These are phyloP conservation scores for Aplocera efformata DNA, from an alignment of 2,888 invertebrate genomes.

Conservation along the genomic window DNA sequence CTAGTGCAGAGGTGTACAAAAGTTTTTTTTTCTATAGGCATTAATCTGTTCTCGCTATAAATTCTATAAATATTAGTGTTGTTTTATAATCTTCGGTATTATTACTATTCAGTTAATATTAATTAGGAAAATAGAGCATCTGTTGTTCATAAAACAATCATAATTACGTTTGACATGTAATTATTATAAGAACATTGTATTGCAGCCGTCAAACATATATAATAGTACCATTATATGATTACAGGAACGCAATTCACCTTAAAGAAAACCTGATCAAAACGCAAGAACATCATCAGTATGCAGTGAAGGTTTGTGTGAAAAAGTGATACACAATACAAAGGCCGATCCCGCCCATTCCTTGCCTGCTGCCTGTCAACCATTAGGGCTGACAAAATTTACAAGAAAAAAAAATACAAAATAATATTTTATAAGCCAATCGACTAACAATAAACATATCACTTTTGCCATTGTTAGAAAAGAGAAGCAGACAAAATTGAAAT, in stretches of 20 bases:
- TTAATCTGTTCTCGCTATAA: too few species aligned
- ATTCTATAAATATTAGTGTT: too few species aligned
- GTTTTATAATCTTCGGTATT: too few species aligned
- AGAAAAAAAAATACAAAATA: too few species aligned
- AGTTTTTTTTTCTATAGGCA: too few species aligned
- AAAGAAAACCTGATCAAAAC: constrained; percentile 19
- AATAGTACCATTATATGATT: constrained; percentile 19
- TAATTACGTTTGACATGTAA: too few species aligned
- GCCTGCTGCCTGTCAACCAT: constrained; percentile 6
- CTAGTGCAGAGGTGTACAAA: too few species aligned
- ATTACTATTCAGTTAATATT: too few species aligned
- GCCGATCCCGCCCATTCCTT: constrained; percentile 28
- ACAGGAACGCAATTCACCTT: constrained; percentile 10
- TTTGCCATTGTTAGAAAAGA: too few species aligned
- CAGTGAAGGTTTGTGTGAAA: constrained; percentile 32
- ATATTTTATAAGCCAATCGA: too few species aligned
- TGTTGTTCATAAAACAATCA: not conserved
- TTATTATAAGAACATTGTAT: not conserved
- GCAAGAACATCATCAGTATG: constrained; percentile 36
- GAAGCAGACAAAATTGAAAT: too few species aligned
- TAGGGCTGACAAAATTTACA: constrained; percentile 3
- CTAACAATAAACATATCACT: too few species aligned
- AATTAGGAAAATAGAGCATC: not conserved
- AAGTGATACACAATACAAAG: constrained; percentile 32
- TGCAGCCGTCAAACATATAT: constrained; percentile 10